A percentile compares a stretch with the other conserved stretches of the same genome.
phyloP scores from a whole-genome alignment of 2,113 vertebrate genomes.

The Euleptes europaea region DNA sequence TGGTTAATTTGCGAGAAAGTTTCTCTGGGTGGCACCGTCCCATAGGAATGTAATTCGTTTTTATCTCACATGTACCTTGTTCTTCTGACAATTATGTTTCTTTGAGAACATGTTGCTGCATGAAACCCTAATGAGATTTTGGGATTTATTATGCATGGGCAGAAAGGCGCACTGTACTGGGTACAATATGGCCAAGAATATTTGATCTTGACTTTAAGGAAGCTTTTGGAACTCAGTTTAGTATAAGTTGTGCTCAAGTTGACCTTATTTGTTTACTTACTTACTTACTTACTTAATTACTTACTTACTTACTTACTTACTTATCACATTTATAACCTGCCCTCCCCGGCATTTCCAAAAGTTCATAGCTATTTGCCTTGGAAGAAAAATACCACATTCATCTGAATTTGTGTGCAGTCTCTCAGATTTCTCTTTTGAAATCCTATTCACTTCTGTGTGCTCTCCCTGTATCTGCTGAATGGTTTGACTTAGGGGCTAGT shows the following conservation, averaged over 20 bases:
- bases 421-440: neutral
- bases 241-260: neutral
- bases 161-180: neutral
- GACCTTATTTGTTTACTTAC: no score
- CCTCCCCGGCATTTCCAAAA: no score
- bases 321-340: no score
- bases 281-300: no score
- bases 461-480: neutral
- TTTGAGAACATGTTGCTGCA: neutral
- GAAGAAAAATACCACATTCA: neutral
- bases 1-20: neutral
- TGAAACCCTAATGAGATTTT: neutral
- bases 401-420: neutral
- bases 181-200: neutral
- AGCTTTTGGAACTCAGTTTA: neutral
- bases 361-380: neutral
- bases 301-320: no score
- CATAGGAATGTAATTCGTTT: neutral
- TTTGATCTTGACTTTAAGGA: neutral
- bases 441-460: neutral
- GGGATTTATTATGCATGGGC: neutral
- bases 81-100: neutral
- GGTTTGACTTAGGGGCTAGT: neutral
- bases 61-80: neutral
- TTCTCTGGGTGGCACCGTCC: neutral